These are phyloP conservation scores for Fistularia tabacaria DNA, from an alignment of 2,797 vertebrate genomes.

Conservation along the genomic window DNA sequence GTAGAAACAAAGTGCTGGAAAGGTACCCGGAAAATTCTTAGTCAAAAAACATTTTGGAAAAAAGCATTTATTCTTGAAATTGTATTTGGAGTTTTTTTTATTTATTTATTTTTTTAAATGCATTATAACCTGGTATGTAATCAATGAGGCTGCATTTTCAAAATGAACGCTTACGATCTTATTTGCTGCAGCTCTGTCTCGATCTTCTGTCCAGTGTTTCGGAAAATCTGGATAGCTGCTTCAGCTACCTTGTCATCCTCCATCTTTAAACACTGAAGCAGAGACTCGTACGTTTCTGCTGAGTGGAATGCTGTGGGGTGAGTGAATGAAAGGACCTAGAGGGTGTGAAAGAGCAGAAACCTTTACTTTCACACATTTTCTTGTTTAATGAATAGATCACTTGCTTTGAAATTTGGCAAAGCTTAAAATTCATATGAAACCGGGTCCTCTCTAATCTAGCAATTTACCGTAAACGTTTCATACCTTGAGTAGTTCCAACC, in stretches of 20 bases:
- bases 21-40: no score
- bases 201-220: conserved; percentile 98
- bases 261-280: conserved; percentile 99
- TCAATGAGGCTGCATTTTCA: neutral
- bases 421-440: no score
- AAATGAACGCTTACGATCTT: conserved; percentile 83
- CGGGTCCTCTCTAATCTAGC: no score
- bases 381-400: neutral
- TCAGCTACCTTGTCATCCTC: conserved; percentile 99
- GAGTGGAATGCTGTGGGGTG: conserved; percentile 99
- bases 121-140: no score
- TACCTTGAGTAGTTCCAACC: conserved; percentile 98
- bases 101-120: no score
- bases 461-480: no score
- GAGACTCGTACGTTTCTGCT: conserved; percentile 96
- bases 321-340: conserved; percentile 96
- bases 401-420: neutral
- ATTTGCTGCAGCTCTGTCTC: conserved; percentile 96
- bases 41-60: no score
- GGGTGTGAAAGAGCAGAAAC: neutral
- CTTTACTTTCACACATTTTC: neutral
- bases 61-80: no score
- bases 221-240: conserved; percentile 98
- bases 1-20: no score
- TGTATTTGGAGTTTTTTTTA: no score